phyloP scores from a whole-genome alignment of 1,140 invertebrate species.

The Pygmarrhopalites habei region DNA sequence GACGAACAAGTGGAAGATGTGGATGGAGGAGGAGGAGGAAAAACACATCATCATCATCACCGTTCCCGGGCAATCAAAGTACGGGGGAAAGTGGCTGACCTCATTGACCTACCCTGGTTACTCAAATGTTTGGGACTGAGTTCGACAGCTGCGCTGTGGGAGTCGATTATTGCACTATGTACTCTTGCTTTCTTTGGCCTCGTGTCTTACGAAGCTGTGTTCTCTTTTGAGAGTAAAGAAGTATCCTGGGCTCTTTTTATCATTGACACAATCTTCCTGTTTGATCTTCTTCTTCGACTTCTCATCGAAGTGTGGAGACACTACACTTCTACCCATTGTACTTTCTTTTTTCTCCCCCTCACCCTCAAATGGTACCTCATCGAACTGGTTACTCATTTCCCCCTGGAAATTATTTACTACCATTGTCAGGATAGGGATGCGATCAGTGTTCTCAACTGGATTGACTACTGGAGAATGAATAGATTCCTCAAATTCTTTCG shows the following conservation, averaged over 20 bases:
- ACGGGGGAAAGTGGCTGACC: not conserved
- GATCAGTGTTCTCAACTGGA: not conserved
- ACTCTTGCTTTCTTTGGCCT: not conserved
- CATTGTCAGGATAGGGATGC: constrained; percentile 2
- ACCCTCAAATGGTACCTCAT: constrained; percentile 4
- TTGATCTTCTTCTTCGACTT: constrained; percentile 13
- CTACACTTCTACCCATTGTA: not conserved
- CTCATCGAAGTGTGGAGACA: constrained; percentile 23
- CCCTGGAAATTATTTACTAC: constrained; percentile 22
- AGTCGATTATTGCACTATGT: not conserved
- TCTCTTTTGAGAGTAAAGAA: constrained; percentile 2
- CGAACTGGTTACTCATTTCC: constrained; percentile 19
- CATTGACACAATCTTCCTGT: constrained; percentile 3
- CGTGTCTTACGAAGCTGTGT: constrained; percentile 12
- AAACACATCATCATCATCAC: no score
- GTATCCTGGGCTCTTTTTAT: not conserved
- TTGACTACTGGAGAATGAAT: constrained; percentile 25
- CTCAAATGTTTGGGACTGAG: not conserved
- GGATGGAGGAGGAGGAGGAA: no score
- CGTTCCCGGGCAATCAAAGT: no score
- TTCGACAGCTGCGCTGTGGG: not conserved
- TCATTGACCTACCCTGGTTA: not conserved
- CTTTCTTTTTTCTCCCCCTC: constrained; percentile 12
- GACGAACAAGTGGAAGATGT: no score
- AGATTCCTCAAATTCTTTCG: constrained; percentile 11